A percentile compares a stretch with the other conserved stretches of the same genome.
phyloP scores from a whole-genome alignment of 2,113 vertebrate species.

The Serilophus lunatus region DNA sequence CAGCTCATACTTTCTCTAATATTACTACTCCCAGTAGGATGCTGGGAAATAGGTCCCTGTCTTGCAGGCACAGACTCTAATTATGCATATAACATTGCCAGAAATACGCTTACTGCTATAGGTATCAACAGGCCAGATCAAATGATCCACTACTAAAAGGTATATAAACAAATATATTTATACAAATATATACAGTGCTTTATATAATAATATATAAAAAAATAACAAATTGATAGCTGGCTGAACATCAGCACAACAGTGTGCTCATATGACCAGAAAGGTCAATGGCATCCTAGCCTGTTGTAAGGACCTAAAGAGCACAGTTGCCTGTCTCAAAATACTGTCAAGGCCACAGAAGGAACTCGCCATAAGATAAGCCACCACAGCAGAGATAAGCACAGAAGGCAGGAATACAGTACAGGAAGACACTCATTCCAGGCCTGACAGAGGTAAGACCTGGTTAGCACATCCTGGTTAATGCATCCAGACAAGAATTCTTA shows the following conservation, averaged over 20 bases:
- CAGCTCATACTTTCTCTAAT: neutral
- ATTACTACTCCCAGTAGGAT: neutral
- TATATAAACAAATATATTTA: neutral
- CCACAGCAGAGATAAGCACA: neutral
- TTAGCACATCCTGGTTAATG: neutral
- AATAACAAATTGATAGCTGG: neutral
- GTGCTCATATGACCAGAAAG: neutral
- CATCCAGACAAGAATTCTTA: neutral
- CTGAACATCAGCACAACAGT: neutral
- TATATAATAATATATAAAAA: neutral
- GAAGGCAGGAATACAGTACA: neutral
- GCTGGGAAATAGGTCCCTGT: no score
- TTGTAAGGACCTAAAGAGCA: neutral
- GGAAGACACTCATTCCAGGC: neutral
- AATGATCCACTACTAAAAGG: neutral
- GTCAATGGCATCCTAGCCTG: neutral
- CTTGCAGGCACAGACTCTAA: neutral
- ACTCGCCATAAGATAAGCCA: neutral
- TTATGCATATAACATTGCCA: fast-evolving
- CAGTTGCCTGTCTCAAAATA: neutral
- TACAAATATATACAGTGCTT: neutral
- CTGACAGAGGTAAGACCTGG: neutral
- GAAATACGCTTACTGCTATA: neutral
- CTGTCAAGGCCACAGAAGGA: neutral
- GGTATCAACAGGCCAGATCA: neutral